Conservation (phyloP, 2,113 vertebrate species). For the Catharus minimus region DNA sequence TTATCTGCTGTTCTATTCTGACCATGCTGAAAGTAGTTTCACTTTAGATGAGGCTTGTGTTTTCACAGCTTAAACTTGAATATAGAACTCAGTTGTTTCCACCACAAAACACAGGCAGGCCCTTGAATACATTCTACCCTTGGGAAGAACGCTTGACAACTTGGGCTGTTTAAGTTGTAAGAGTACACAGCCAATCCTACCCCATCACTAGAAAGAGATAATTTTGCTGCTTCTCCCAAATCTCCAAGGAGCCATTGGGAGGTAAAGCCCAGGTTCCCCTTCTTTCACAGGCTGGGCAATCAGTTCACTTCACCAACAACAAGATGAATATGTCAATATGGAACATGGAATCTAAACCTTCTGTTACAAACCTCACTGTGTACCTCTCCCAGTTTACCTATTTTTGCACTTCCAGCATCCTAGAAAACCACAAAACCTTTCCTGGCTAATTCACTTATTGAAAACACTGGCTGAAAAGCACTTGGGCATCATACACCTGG, state of each 20-base stretch:
- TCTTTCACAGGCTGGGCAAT: neutral
- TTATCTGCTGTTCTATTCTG: neutral
- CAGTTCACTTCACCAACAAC: neutral
- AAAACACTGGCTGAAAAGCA: neutral
- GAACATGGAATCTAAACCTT: neutral
- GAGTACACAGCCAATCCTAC: neutral
- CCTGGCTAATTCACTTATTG: neutral
- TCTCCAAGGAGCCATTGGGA: neutral
- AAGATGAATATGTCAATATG: neutral
- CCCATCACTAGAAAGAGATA: neutral
- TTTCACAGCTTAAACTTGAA: neutral
- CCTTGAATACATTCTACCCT: neutral
- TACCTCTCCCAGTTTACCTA: neutral
- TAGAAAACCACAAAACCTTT: neutral
- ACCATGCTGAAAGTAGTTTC: neutral
- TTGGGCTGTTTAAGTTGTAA: neutral
- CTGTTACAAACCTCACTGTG: fast-evolving
- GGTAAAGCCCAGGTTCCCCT: fast-evolving
- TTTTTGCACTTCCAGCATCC: neutral
- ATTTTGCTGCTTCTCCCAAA: neutral
- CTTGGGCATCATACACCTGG: fast-evolving
- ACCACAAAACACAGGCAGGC: neutral
- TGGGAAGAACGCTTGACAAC: neutral
- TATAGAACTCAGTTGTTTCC: neutral
- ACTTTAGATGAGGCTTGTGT: neutral